These are phyloP conservation scores for Portunus trituberculatus DNA, from an alignment of 1,140 invertebrate species.

Conservation along the genomic window DNA sequence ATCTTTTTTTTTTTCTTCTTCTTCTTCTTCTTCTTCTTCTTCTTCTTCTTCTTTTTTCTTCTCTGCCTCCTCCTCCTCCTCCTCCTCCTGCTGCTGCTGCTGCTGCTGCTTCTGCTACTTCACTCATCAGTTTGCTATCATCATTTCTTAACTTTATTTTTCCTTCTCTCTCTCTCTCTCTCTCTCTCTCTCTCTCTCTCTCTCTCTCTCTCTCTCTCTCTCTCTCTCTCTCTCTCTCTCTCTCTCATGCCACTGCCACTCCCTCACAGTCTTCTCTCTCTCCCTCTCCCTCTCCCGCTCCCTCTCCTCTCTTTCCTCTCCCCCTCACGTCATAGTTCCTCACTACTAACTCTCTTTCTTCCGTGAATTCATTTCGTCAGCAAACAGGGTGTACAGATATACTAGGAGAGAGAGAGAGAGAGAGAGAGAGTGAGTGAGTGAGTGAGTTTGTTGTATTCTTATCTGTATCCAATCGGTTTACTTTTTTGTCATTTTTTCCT, in stretches of 20 bases:
- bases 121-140: background rate
- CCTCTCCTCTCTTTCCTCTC: background rate
- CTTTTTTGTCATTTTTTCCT: too few relatives aligned
- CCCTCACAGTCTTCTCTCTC: background rate
- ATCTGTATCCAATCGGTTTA: too few relatives aligned
- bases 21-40: too few relatives aligned
- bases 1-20: too few relatives aligned
- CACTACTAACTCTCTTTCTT: background rate
- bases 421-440: too few relatives aligned
- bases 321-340: background rate
- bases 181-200: background rate
- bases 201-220: background rate
- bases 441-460: too few relatives aligned
- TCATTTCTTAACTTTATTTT: background rate
- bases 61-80: background rate
- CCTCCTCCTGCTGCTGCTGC: background rate
- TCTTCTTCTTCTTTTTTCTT: too few relatives aligned
- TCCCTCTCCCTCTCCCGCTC: background rate
- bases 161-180: background rate
- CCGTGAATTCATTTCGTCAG: too few relatives aligned
- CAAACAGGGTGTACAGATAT: background rate
- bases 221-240: conserved; percentile 6
- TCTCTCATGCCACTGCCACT: background rate
- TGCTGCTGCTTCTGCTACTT: background rate
- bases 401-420: conserved; percentile 33